These are phyloP conservation scores for Glaucopsyche alexis DNA, from an alignment of 2,888 invertebrate species.

Conservation along the genomic window DNA sequence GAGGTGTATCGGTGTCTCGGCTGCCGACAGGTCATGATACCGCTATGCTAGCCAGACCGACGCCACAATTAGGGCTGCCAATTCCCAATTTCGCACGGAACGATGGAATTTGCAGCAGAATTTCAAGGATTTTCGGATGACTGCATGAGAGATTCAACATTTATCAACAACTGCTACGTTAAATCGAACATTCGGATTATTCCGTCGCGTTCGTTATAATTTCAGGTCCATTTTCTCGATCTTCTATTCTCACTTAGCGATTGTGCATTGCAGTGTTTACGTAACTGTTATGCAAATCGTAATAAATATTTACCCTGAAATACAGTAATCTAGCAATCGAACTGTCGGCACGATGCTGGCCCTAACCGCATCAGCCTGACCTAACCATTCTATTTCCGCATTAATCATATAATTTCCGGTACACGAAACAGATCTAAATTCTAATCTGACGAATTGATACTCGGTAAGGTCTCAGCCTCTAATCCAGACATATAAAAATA, in stretches of 20 bases:
- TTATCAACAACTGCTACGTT: neutral
- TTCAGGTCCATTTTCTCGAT: neutral
- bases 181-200: neutral
- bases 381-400: constrained; percentile 4
- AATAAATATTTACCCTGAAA: constrained; percentile 7
- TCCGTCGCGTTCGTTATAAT: neutral
- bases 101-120: constrained; percentile 19
- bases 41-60: constrained; percentile 65
- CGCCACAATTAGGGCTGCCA: constrained; percentile 46
- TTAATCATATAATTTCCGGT: constrained; percentile 8
- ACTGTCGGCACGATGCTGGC: constrained; percentile 1
- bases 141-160: neutral
- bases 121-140: neutral
- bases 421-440: constrained; percentile 3
- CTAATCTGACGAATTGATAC: constrained; percentile 1
- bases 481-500: too few relatives aligned
- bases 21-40: constrained; percentile 60
- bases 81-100: constrained; percentile 18
- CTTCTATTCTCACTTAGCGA: neutral
- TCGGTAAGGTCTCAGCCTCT: neutral
- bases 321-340: constrained; percentile 8
- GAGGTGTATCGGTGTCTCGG: constrained; percentile 14
- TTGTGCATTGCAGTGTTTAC: neutral
- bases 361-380: constrained; percentile 10
- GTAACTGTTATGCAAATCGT: constrained; percentile 12